Evolutionary conservation across 2,888 invertebrate species (phyloP).

Genomic region (Pachycephus smyrnensis): DNA sequence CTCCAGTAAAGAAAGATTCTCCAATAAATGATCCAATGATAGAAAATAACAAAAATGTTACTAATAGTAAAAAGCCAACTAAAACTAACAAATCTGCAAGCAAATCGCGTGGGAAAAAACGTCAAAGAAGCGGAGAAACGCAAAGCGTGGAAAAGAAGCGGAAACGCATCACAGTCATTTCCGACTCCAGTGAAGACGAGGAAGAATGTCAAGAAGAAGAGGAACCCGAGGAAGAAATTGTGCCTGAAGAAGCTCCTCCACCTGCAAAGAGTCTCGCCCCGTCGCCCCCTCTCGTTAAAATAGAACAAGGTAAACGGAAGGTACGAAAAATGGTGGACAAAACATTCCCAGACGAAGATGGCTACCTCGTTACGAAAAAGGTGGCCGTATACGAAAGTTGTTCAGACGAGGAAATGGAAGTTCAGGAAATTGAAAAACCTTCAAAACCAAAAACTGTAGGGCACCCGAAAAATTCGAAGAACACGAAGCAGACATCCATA

Average conservation of each 20-base stretch:
- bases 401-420: constrained; percentile 49
- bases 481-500: constrained; percentile 55
- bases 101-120: constrained; percentile 44
- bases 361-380: constrained; percentile 62
- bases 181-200: constrained; percentile 53
- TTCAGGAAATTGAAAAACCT: constrained; percentile 4
- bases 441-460: constrained; percentile 6
- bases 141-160: constrained; percentile 42
- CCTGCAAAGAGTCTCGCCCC: constrained; percentile 26
- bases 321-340: constrained; percentile 56
- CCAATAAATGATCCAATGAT: background rate
- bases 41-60: background rate
- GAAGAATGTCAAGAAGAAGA: constrained; percentile 22
- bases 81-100: background rate
- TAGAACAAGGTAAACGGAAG: constrained; percentile 53
- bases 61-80: background rate
- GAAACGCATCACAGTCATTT: constrained; percentile 51
- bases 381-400: constrained; percentile 58
- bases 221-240: background rate
- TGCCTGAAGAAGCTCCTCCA: constrained; percentile 8
- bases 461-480: constrained; percentile 20
- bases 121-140: constrained; percentile 44
- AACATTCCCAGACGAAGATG: constrained; percentile 61
- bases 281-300: constrained; percentile 48
- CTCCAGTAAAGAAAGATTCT: background rate